A percentile compares a stretch with the other conserved stretches of the same genome.
Evolutionary conservation across 1,140 invertebrate species (phyloP).

Genomic region (Cydia pomonella): DNA sequence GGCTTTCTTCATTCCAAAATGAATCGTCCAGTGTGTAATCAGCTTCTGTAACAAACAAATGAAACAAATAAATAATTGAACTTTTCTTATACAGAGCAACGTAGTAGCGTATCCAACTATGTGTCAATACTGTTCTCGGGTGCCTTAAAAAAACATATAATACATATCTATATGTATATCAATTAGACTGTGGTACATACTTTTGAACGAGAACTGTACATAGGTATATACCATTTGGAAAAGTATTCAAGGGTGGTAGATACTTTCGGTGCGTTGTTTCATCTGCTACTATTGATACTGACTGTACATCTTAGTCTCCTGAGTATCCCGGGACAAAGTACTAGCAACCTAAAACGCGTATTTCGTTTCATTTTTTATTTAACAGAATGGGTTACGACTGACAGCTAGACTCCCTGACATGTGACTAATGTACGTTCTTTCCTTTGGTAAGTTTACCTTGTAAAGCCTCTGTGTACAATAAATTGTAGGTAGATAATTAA

Average conservation of each 20-base stretch:
- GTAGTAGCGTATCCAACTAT: no score
- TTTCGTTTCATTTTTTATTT: constrained; percentile 7
- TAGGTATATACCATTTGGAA: no score
- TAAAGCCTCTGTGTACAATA: no score
- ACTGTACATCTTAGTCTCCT: neutral
- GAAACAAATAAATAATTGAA: constrained; percentile 35
- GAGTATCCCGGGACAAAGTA: neutral
- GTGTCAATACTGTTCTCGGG: no score
- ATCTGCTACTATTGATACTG: no score
- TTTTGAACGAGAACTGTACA: no score
- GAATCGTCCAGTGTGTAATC: constrained; percentile 95
- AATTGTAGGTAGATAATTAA: neutral
- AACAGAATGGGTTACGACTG: neutral
- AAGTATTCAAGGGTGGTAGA: no score
- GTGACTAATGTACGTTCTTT: neutral
- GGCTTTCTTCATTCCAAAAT: constrained; percentile 94
- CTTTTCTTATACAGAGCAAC: no score
- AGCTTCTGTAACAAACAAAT: constrained; percentile 87
- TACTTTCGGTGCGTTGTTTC: no score
- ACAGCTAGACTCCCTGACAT: neutral
- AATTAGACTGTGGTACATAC: no score
- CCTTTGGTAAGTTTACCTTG: neutral
- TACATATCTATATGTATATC: no score
- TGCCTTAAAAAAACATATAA: no score
- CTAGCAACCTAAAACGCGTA: neutral